These are phyloP conservation scores for Pristionchus japonicus DNA, from an alignment of 2,888 invertebrate genomes.

Conservation along the genomic window DNA sequence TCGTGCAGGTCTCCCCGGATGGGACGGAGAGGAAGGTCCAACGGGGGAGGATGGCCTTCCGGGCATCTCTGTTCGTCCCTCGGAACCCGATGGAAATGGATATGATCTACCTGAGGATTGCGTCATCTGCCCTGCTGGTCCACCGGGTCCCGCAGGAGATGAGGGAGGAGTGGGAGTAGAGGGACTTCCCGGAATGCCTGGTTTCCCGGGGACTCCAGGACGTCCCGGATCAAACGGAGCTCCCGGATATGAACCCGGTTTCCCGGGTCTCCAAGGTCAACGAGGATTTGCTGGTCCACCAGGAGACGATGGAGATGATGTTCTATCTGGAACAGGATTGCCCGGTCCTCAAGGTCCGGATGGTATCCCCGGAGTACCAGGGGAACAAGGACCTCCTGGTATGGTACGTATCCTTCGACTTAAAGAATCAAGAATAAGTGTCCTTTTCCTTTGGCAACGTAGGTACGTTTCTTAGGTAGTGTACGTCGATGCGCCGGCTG, in stretches of 20 bases:
- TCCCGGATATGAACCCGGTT: not conserved
- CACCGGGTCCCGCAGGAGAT: not conserved
- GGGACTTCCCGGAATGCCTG: not conserved
- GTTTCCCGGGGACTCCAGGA: not conserved
- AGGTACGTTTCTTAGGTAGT: no score
- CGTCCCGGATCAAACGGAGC: not conserved
- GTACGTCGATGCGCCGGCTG: not conserved
- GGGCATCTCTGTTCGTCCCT: not conserved
- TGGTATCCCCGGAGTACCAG: not conserved
- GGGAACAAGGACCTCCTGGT: not conserved
- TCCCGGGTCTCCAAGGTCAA: not conserved
- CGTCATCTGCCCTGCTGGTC: not conserved
- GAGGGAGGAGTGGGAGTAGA: not conserved
- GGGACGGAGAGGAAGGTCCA: conserved; percentile 6
- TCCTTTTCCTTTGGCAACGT: no score
- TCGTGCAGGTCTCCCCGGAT: not conserved
- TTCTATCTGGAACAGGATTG: not conserved
- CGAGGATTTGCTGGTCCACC: not conserved
- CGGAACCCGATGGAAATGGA: not conserved
- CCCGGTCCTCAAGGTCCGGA: not conserved
- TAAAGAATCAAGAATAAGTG: no score
- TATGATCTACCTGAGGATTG: not conserved
- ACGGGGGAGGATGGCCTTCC: conserved; percentile 23
- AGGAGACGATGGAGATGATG: not conserved
- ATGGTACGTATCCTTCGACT: no score